Base-by-base conservation (phyloP, 2,113 vertebrate species). In the Syngnathoides biaculeatus region DNA sequence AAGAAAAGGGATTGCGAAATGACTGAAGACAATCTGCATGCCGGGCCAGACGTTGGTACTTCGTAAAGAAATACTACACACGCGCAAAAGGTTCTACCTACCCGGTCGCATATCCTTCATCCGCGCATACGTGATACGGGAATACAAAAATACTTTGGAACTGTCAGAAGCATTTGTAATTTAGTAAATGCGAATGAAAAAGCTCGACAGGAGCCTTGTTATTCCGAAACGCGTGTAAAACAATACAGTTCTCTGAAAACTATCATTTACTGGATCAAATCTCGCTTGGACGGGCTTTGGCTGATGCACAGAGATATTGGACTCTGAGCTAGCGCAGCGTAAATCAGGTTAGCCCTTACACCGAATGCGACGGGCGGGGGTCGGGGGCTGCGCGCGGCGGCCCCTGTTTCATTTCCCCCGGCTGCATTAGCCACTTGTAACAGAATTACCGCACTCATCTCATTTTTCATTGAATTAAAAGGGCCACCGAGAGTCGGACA, bases 381-480 rank as follows among this genome's bases (percentile, higher is more conserved):
- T 50, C 74, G 86, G 79, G 30, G 30, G 3, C 84, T 85, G 89
- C 52, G 75, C 79, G 20, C 84, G 69, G 79, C 84, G 80, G 73
- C 78, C 80, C 69, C 69, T 76, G 77, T 76, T 85, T 80, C 82
- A 87, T 89, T 85, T 87, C 79, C 86, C 83, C 77, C 78, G 80
- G 87, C 82, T 83, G 73, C 80, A 84, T 87, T 86, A 86, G 53
- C 81, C 83, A 85, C 80, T 87, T 85, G 79, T 90, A 89, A 89
- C 84, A 88, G 79, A 89, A 85, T 90, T 89, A 89, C 65, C 0
- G 67, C 68, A 82, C 87, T 79, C 77, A 84, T 87, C 87, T 89
- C 88, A 73, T 89, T 90, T 90, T 88, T 90, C 83, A 89, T 87
- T 88, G 78, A 82, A 87, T 88, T 90, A 90, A 90, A 91, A 87